Percentiles rank a stretch among this genome's conserved stretches.
Evolutionary conservation across 1,140 invertebrate genomes (phyloP).

Genomic region (Psilanteris sp.): DNA sequence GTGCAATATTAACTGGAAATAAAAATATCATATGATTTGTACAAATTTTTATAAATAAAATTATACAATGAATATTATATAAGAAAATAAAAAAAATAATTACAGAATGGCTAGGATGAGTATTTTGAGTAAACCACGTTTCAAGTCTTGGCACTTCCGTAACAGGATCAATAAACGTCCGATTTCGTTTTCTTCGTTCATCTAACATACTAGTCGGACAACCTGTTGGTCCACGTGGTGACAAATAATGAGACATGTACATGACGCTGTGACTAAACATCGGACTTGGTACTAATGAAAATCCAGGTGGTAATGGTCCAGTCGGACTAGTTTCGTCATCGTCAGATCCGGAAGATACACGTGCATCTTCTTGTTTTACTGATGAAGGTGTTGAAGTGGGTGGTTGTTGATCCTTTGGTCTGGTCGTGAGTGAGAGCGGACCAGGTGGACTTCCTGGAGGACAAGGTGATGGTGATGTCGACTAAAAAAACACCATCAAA

Average conservation of each 20-base stretch:
- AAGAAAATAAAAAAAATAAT: conserved; percentile 42
- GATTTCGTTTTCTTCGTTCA: conserved; percentile 94
- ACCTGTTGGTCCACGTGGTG: conserved; percentile 78
- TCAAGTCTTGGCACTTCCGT: conserved; percentile 98
- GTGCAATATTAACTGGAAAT: conserved; percentile 91
- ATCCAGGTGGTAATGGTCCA: conserved; percentile 82
- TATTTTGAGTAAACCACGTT: conserved; percentile 98
- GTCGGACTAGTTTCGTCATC: conserved; percentile 77
- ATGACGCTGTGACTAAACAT: conserved; percentile 93
- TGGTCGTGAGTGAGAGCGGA: conserved; percentile 84
- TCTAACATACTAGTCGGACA: conserved; percentile 84
- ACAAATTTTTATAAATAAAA: no score
- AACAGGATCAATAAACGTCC: conserved; percentile 99
- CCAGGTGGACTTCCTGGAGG: conserved; percentile 84
- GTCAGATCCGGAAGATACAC: conserved; percentile 78
- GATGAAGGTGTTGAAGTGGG: conserved; percentile 69
- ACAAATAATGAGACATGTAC: conserved; percentile 92
- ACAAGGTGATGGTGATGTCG: conserved; percentile 74
- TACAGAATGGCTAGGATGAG: conserved; percentile 94
- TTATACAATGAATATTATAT: no score
- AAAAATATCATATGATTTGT: no score
- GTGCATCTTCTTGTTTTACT: conserved; percentile 77
- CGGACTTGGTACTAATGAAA: conserved; percentile 89
- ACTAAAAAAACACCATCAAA: conserved; percentile 69
- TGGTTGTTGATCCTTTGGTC: conserved; percentile 75